Conservation (phyloP, 2,113 vertebrate species). For the Cichladusa arquata region DNA sequence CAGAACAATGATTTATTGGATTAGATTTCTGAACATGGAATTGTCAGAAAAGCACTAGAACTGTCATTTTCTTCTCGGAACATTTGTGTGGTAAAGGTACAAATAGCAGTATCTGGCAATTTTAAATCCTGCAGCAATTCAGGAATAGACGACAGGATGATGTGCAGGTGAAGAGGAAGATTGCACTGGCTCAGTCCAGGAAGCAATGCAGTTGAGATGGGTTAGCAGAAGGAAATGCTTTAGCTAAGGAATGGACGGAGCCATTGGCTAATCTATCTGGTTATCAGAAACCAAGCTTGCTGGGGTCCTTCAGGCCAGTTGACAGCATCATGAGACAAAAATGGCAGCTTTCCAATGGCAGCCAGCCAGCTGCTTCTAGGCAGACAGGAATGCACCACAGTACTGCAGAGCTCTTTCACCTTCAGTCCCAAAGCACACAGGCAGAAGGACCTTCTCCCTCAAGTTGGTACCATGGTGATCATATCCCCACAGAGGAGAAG, state of each 20-base stretch:
- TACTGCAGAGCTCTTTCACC: not conserved
- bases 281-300: not conserved
- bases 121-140: not conserved
- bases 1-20: not conserved
- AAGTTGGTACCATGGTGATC: fast-evolving
- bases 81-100: not conserved
- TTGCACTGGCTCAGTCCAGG: not conserved
- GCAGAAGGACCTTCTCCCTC: not conserved
- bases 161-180: not conserved
- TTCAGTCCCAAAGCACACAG: not conserved
- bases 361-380: not conserved
- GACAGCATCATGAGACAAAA: not conserved
- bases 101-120: not conserved
- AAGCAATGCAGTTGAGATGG: not conserved
- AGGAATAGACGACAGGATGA: not conserved
- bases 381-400: not conserved
- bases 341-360: slow-evolving; percentile 16
- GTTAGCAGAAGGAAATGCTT: not conserved
- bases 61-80: not conserved
- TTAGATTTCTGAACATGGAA: not conserved
- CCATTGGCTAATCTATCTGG: not conserved
- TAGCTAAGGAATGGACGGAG: not conserved
- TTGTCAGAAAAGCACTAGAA: not conserved
- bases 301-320: not conserved
- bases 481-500: not conserved